Base-by-base conservation (phyloP, 2,888 invertebrate genomes). In the Caenorhabditis parvicauda region DNA sequence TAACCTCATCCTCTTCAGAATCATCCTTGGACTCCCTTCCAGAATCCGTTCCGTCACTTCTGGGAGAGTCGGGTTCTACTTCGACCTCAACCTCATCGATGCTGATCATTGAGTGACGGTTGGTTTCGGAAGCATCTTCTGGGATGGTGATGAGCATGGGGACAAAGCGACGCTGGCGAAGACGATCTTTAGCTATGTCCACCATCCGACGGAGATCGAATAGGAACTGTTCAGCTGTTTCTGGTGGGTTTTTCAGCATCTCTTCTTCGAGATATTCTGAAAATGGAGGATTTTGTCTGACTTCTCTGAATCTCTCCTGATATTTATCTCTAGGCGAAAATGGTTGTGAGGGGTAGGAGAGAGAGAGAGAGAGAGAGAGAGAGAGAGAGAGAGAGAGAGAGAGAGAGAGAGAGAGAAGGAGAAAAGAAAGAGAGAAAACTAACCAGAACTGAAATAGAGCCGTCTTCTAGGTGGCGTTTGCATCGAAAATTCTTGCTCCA, bases 201-300 rank as follows among this genome's bases (percentile, higher is more conserved):
- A 69, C 56, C 42, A 66, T 65, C 43, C 61, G 38, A n/a, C 92
- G 87, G 64, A 92, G 90, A 86, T 80, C 79, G 32, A 57, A 64
- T 2, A 92, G 85, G 82, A 92, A 92, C 82, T 92, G 92, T 70
- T 91, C 84, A 24, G 92, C 92, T 51, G 91, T 90, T 39, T 90
- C 89, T 43, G 92, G 92, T 22, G 92, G 92, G 71, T 90, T 88
- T 89, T 88, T 85, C 81, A 92, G 85, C 44, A 91, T 82, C 70
- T 91, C 89, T 25, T 89, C 89, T 81, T 92, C 92, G 78, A 92
- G 91, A 81, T 91, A 92, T 6, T 91, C 91, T 72, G 54, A 52
- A 48, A 32, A 9, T 32, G 32, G 9, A 32, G 32, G 12, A n/a
- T n/a, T n/a, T n/a, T n/a, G n/a, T n/a, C n/a, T n/a, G n/a, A n/a